Evolutionary conservation across 2,797 vertebrate genomes (phyloP), one percentile per base, ranked within the genome.

Genomic region (Linurgus olivaceus): DNA sequence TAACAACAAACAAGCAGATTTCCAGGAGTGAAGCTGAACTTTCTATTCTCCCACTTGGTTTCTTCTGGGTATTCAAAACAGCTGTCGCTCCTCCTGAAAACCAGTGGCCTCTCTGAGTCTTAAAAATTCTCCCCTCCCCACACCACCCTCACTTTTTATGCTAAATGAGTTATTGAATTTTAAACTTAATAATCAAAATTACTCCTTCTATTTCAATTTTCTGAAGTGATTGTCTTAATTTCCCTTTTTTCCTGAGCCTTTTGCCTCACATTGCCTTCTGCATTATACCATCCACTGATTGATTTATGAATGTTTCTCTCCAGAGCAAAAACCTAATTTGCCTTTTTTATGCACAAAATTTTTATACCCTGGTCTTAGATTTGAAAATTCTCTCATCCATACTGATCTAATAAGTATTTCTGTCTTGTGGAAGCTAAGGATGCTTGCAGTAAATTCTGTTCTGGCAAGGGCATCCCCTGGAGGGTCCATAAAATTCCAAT

Each of bases 301-400:
- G 70, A 92, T 92, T 94, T 87, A 91, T 66, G 37, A 42, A 62
- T 66, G 18, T 83, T 87, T 92, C 52, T 80, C 38, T 85, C 54
- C 21, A 65, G 75, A 87, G 72, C 47, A 37, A 73, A 92, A 91
- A 65, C 14, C 6, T 37, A 71, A 50, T 80, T 94, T 90, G 24
- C 26, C 19, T 54, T 74, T 93, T 94, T 80, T 62, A 83, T 74
- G 51, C 68, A 67, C 42, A 89, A 80, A 89, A 77, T 20, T 17
- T 77, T 85, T 89, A 58, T 62, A 82, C 9, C 18, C 24, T 71
- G 50, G 31, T 92, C 75, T 65, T 91, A 89, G 47, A 71, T 68
- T 93, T 93, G 61, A 94, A 92, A 90, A 87, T 45, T 26, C 14
- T 88, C 63, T 89, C 74, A 93, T 76, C 72, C 65, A 71, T 89